A percentile compares a stretch with the other conserved stretches of the same genome.
These are phyloP conservation scores for Rhabdomys dilectus DNA, from an alignment of 2,113 vertebrate genomes.

Conservation along the genomic window DNA sequence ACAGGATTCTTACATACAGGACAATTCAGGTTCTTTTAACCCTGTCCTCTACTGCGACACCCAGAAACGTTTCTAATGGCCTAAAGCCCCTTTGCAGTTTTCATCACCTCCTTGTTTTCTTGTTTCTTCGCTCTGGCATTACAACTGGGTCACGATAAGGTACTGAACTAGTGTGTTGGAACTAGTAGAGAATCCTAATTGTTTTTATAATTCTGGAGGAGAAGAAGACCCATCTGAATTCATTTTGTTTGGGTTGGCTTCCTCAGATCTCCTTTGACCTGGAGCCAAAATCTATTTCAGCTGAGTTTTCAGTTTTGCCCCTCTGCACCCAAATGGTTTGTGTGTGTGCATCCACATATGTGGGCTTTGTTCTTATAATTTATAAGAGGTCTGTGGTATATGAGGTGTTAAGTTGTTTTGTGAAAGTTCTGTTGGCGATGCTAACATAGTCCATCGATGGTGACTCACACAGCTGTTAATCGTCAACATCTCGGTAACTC, in stretches of 20 bases:
- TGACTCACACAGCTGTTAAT: conserved; percentile 82
- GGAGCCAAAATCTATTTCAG: conserved; percentile 61
- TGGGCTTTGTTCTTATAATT: conserved; percentile 74
- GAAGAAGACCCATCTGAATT: conserved; percentile 56
- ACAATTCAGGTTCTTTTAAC: conserved; percentile 44
- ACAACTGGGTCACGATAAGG: conserved; percentile 48
- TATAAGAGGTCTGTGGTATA: conserved; percentile 70
- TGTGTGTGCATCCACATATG: background rate
- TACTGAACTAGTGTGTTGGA: conserved; percentile 53
- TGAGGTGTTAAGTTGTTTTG: conserved; percentile 81
- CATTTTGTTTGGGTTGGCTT: conserved; percentile 68
- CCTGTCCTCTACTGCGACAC: conserved; percentile 30
- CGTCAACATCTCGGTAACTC: conserved; percentile 79
- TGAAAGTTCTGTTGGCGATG: conserved; percentile 76
- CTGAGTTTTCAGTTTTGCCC: conserved; percentile 73
- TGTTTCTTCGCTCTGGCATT: conserved; percentile 36
- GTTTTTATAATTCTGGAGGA: conserved; percentile 63
- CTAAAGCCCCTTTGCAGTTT: conserved; percentile 68
- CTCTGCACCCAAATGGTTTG: conserved; percentile 70
- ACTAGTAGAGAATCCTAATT: conserved; percentile 17
- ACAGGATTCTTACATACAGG: background rate
- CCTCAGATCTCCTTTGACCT: conserved; percentile 64
- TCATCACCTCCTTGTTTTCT: conserved; percentile 64
- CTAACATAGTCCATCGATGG: conserved; percentile 74
- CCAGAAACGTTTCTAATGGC: conserved; percentile 45